Base-by-base conservation (phyloP, 1,140 invertebrate genomes). In the Bombus pascuorum region DNA sequence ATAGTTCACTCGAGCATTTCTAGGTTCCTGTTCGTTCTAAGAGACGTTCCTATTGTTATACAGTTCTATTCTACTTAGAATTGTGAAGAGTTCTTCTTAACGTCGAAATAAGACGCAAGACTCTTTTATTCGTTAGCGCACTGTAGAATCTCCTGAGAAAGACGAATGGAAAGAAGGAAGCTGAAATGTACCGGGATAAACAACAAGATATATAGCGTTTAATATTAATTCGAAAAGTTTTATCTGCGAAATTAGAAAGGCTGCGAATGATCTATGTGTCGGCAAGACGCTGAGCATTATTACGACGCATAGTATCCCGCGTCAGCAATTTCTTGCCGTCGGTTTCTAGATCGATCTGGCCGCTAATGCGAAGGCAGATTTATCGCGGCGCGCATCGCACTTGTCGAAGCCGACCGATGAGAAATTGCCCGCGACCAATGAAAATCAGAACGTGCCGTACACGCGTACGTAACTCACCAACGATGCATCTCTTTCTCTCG, bases 321-420 rank as follows among this genome's bases (percentile, higher is more conserved):
- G 80, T 81, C 37, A 22, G 80, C 80, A 73, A 73, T 74, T 62
- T 44, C 80, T 81, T 72, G 34, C 68, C 28, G 39, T n/a, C 25
- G 28, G 47, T 34, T 71, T 71, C 44, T n/a, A 81, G 79, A 81
- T 71, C 79, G 53, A 75, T 75, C 53, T 39, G 15, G n/a, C 15
- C 72, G 57, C 71, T 82, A 82, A 82, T 74, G 72, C 81, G 57
- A 65, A 68, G 53, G 71, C 71, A 75, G 81, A 82, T 82, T 82
- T 82, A 82, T 82, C 81, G 81, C 25, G n/a, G 47, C 25, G 13
- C n/a, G 42, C 71, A 75, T 82, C 81, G 15, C 71, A 65, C 57
- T 74, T 73, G 81, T 75, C 71, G 80, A 73, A 81, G n/a, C 59
- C 59, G 37, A 62, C 18, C 70, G 70, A 81, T 81, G 81, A 82